These are phyloP conservation scores for Falcaria lacertinaria DNA, from an alignment of 2,888 invertebrate species.

Conservation along the genomic window DNA sequence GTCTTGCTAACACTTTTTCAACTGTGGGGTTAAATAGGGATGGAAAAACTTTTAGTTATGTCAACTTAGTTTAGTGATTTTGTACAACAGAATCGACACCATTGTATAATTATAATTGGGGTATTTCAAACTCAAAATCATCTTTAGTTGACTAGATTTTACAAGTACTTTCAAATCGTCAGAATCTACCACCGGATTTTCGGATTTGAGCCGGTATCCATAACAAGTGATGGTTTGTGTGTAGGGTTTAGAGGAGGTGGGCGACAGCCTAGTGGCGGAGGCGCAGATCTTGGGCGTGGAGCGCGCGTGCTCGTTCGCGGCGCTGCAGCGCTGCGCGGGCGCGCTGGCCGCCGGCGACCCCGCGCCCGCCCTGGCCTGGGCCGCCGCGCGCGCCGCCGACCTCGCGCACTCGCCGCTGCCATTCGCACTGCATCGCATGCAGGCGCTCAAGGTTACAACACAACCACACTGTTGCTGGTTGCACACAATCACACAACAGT, in stretches of 20 bases:
- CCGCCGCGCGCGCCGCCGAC: slow-evolving; percentile 85
- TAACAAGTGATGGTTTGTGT: not conserved
- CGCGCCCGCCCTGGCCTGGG: slow-evolving; percentile 93
- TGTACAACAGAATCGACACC: too few relatives aligned
- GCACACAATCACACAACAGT: too few relatives aligned
- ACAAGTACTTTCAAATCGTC: too few relatives aligned
- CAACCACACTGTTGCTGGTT: not conserved
- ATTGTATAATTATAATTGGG: too few relatives aligned
- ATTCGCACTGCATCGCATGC: slow-evolving; percentile 73
- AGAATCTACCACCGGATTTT: too few relatives aligned
- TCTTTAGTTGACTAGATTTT: too few relatives aligned
- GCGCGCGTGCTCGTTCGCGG: slow-evolving; percentile 63
- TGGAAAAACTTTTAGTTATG: too few relatives aligned
- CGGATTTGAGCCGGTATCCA: not conserved
- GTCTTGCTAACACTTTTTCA: too few relatives aligned
- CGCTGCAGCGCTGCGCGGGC: slow-evolving; percentile 90
- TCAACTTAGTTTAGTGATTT: too few relatives aligned
- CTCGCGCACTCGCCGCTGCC: too few relatives aligned
- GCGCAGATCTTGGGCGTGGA: slow-evolving; percentile 56
- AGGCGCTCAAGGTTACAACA: slow-evolving; percentile 55
- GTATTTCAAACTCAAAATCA: too few relatives aligned
- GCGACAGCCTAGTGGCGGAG: slow-evolving; percentile 85
- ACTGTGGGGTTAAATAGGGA: too few relatives aligned
- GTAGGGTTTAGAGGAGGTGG: slow-evolving; percentile 91
- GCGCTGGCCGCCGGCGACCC: slow-evolving; percentile 90